Conservation (phyloP, 2,888 invertebrate species). For the Kuschelorhynchus macadamiae region DNA sequence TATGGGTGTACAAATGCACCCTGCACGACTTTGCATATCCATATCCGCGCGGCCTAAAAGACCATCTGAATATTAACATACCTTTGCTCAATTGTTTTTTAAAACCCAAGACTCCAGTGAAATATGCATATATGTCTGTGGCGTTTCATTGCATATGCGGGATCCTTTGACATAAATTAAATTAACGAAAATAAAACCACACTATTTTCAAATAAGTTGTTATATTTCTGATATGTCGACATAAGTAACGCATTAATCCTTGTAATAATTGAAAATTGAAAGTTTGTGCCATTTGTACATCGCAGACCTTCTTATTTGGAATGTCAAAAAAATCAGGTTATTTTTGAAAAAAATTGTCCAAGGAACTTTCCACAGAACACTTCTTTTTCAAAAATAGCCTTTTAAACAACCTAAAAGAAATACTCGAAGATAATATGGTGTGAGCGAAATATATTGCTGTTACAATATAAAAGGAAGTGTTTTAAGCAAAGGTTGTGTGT, state of each 20-base stretch:
- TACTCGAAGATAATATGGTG: neutral
- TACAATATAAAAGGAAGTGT: neutral
- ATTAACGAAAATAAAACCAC: too few relatives aligned
- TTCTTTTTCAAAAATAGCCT: too few relatives aligned
- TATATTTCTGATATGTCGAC: conserved; percentile 40
- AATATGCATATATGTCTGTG: too few relatives aligned
- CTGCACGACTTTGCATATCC: too few relatives aligned
- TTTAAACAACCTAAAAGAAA: neutral
- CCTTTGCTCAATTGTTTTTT: too few relatives aligned
- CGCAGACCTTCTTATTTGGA: conserved; percentile 12
- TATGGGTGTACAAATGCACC: too few relatives aligned
- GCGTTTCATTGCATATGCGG: too few relatives aligned
- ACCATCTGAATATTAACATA: too few relatives aligned
- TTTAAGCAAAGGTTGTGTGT: neutral
- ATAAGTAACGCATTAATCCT: conserved; percentile 29
- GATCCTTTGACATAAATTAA: too few relatives aligned
- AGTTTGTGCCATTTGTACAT: conserved; percentile 30
- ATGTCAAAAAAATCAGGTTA: conserved; percentile 11
- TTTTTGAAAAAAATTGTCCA: neutral
- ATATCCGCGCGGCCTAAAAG: too few relatives aligned
- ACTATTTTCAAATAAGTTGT: conserved; percentile 21
- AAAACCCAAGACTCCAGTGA: too few relatives aligned
- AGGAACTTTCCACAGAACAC: neutral
- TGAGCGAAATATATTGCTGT: neutral
- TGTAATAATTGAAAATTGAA: conserved; percentile 16